Evolutionary conservation across 2,888 invertebrate genomes (phyloP), one percentile per base, ranked within the genome.

Genomic region (Pachliopta kotzebuea): DNA sequence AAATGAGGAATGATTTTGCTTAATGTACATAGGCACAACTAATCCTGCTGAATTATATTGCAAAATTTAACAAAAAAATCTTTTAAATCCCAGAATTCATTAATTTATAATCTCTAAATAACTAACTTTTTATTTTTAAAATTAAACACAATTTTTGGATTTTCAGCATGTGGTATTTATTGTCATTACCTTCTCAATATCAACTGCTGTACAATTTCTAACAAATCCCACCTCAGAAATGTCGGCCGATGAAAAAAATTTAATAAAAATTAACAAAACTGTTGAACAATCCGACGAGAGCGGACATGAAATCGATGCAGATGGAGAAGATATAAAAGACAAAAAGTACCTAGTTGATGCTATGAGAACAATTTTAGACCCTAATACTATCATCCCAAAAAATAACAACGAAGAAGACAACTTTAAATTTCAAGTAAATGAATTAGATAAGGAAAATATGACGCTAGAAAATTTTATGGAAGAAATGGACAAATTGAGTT

Each of bases 401-500:
- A 72, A 74, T 50, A 76, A 72, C 56, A 84, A 86, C 63, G 76
- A 79, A 26, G 75, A 84, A 21, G 80, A 87, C 54, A 77, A 75
- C 53, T 86, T 86, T 62, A 87, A 84, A 74, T 69, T 72, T 66
- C 81, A 86, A 63, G 69, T 90, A 68, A 81, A 84, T 50, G 81
- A 83, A 67, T 70, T 90, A 63, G 80, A 85, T 61, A 84, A 81
- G 68, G 77, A 72, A 37, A 90, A 87, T 71, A 71, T 76, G 11
- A 84, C 83, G 23, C 66, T 90, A n/a, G 83, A 87, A 23, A 65
- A 70, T 1, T 91, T 90, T 70, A 86, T 91, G 81, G 80, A 85
- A 1, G 83, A 84, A 72, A 89, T 91, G 89, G 90, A 90, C 70
- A 84, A 84, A 63, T 70, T 91, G 62, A 90, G 88, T 74, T 80